These are phyloP conservation scores for Chloropsis hardwickii DNA, from an alignment of 2,113 vertebrate genomes.

Conservation along the genomic window DNA sequence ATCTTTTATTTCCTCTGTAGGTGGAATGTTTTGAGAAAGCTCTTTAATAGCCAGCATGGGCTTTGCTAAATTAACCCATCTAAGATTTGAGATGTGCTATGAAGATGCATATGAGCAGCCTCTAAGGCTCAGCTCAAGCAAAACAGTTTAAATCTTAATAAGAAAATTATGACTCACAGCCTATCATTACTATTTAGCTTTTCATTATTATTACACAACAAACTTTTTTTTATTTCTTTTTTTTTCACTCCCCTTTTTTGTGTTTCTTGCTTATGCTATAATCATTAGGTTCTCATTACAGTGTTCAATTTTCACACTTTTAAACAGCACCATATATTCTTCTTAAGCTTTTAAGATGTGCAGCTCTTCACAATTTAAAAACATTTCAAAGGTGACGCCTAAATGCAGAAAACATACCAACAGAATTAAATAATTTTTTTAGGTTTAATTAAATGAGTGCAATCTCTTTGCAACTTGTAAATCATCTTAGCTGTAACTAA, in stretches of 20 bases:
- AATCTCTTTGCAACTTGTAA: neutral
- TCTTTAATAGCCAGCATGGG: neutral
- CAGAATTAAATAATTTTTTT: neutral
- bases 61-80: neutral
- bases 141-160: neutral
- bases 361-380: neutral
- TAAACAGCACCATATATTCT: neutral
- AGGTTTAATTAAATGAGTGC: neutral
- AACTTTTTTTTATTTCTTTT: neutral
- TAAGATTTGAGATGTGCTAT: neutral
- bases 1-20: neutral
- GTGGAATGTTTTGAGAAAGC: neutral
- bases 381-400: neutral
- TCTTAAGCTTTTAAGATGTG: neutral
- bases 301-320: neutral
- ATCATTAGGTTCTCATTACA: neutral
- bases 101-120: neutral
- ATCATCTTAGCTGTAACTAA: neutral
- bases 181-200: neutral
- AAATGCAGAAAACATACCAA: neutral
- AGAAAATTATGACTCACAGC: neutral
- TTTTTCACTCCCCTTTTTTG: neutral
- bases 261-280: neutral
- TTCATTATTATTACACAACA: neutral
- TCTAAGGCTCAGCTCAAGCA: neutral